phyloP scores from a whole-genome alignment of 2,113 vertebrate species.

The Phalacrocorax carbo region DNA sequence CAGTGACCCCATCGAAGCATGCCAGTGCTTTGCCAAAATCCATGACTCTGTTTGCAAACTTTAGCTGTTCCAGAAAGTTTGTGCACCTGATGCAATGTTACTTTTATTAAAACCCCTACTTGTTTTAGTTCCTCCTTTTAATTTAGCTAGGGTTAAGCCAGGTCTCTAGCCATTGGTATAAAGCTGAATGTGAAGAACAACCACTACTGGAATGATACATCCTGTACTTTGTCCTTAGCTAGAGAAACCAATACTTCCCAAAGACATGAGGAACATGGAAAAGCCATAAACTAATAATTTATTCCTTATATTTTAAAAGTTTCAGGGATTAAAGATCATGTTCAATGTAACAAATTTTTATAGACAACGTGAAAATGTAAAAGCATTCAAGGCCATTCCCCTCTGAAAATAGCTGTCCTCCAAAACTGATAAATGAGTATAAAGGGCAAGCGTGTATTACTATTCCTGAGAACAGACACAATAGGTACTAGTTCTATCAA shows the following conservation, averaged over 20 bases:
- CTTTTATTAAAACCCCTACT: background rate
- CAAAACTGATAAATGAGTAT: background rate
- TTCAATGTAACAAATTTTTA: background rate
- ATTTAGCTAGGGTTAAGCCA: conserved; percentile 5
- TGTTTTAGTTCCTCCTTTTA: background rate
- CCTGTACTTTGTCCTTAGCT: background rate
- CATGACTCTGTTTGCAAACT: conserved; percentile 3
- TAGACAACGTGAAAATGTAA: background rate
- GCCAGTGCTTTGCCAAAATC: conserved; percentile 22
- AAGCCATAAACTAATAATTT: background rate
- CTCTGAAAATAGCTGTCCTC: background rate
- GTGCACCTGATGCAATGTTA: background rate
- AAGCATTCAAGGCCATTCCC: background rate
- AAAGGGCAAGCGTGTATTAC: background rate
- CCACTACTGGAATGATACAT: background rate
- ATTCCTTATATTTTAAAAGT: background rate
- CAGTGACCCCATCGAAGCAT: conserved; percentile 25
- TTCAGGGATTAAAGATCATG: background rate
- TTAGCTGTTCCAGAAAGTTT: conserved; percentile 21
- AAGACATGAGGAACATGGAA: background rate
- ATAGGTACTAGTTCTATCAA: background rate
- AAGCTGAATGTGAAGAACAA: background rate
- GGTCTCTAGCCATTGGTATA: background rate
- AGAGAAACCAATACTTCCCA: background rate
- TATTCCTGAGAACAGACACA: background rate